Evolutionary conservation across 2,113 vertebrate species (phyloP).

Genomic region (Chionomys nivalis): DNA sequence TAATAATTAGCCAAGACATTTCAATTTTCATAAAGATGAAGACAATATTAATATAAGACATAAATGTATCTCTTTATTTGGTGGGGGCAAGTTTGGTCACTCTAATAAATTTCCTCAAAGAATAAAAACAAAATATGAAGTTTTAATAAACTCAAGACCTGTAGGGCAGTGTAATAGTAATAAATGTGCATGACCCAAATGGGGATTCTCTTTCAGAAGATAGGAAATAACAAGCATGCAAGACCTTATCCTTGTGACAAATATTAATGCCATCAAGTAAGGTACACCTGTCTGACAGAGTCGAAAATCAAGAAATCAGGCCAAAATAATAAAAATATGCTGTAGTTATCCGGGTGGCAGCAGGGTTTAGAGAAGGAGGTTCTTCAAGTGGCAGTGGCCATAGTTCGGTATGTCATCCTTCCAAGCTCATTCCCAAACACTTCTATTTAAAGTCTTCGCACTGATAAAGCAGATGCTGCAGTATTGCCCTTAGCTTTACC

Average conservation of each 20-base stretch:
- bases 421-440: not conserved
- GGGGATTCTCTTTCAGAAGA: not conserved
- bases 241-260: not conserved
- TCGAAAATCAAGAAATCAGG: not conserved
- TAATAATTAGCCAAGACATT: not conserved
- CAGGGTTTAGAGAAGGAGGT: not conserved
- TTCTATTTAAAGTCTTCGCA: not conserved
- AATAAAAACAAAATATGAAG: not conserved
- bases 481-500: not conserved
- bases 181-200: not conserved
- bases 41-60: not conserved
- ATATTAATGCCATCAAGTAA: not conserved
- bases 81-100: not conserved
- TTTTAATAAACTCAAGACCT: not conserved
- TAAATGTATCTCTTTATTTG: not conserved
- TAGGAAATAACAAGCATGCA: not conserved
- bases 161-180: not conserved
- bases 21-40: not conserved
- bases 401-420: not conserved
- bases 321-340: not conserved
- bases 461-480: not conserved
- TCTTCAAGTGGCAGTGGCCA: not conserved
- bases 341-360: not conserved
- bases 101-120: not conserved
- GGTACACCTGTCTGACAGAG: not conserved